phyloP scores from a whole-genome alignment of 2,113 vertebrate species.

The Lichenostomus cassidix region DNA sequence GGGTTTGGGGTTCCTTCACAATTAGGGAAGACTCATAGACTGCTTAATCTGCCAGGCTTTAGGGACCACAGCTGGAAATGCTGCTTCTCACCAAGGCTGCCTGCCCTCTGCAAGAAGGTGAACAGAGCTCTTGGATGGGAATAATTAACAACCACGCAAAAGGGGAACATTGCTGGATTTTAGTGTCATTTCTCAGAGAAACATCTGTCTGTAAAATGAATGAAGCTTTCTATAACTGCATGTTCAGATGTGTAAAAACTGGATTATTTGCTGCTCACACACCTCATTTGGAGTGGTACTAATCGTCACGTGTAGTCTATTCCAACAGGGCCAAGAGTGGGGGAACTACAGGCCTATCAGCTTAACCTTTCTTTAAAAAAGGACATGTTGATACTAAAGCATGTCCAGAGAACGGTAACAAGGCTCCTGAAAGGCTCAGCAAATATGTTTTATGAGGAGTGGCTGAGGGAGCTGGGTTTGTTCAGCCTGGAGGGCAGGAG shows the following conservation, averaged over 20 bases:
- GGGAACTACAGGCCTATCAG: background rate
- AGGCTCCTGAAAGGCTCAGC: background rate
- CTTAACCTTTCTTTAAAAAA: background rate
- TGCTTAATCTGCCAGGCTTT: rapidly evolving
- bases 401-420: background rate
- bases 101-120: background rate
- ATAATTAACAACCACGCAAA: too few species aligned
- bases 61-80: background rate
- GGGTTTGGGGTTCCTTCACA: background rate
- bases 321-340: rapidly evolving
- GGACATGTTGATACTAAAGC: background rate
- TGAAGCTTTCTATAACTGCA: background rate
- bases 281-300: rapidly evolving
- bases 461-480: background rate
- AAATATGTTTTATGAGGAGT: rapidly evolving
- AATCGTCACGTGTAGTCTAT: background rate
- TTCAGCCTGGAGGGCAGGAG: background rate
- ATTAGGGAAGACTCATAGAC: too few species aligned
- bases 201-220: too few species aligned
- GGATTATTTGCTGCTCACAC: rapidly evolving
- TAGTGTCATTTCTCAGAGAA: rapidly evolving
- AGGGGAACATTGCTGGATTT: background rate
- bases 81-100: background rate
- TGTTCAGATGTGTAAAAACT: background rate
- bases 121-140: background rate